Evolutionary conservation across 2,113 vertebrate species (phyloP).

Genomic region (Mungos mungo): DNA sequence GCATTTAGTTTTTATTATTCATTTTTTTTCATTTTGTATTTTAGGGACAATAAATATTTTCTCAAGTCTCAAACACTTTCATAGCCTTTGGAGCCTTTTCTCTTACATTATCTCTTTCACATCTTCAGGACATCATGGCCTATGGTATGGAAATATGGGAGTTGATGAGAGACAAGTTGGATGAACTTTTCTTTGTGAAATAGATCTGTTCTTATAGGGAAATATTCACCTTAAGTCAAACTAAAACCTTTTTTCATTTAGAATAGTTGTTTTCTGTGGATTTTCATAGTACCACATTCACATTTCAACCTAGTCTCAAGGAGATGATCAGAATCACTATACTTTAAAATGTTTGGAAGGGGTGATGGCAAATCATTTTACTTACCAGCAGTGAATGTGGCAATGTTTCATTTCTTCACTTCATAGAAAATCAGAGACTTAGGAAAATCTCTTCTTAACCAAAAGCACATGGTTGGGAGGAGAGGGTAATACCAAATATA

Average conservation of each 20-base stretch:
- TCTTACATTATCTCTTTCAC: neutral
- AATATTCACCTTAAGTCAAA: neutral
- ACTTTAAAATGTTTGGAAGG: neutral
- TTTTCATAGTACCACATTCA: neutral
- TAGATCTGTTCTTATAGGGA: neutral
- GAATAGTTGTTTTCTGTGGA: neutral
- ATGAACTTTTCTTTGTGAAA: neutral
- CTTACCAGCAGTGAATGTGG: neutral
- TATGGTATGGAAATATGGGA: neutral
- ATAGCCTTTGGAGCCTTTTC: neutral
- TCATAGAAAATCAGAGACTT: neutral
- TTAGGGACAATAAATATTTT: neutral
- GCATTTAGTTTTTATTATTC: neutral
- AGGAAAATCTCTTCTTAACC: neutral
- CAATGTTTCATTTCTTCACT: neutral
- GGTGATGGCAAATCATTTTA: neutral
- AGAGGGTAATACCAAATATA: neutral
- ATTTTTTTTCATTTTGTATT: neutral
- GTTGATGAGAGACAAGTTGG: neutral
- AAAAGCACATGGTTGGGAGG: neutral
- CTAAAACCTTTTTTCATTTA: neutral
- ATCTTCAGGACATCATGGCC: neutral
- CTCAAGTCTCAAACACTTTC: neutral
- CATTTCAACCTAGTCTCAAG: neutral
- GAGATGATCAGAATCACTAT: neutral